Conservation (phyloP, 2,113 vertebrate species). For the Oceanodroma tethys region DNA sequence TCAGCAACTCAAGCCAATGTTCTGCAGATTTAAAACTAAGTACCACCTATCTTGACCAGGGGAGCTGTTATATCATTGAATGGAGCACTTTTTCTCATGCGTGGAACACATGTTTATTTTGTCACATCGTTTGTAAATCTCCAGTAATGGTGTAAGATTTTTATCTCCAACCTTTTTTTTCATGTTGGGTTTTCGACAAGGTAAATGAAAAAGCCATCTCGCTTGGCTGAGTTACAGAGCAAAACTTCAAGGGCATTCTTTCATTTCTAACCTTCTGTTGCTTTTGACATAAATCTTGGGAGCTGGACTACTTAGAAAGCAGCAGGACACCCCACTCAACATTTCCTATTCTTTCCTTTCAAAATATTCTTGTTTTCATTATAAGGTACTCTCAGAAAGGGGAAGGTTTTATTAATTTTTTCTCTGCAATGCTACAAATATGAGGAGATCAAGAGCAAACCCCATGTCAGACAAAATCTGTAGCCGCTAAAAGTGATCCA, state of each 20-base stretch:
- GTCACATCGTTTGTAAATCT: constrained; percentile 48
- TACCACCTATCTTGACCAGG: not conserved
- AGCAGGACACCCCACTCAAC: constrained; percentile 54
- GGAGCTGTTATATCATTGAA: not conserved
- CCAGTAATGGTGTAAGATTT: not conserved
- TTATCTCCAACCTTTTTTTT: constrained; percentile 38
- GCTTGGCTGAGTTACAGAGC: constrained; percentile 16
- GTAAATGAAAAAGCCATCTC: constrained; percentile 49
- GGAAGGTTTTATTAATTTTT: constrained; percentile 42
- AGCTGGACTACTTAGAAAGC: constrained; percentile 62
- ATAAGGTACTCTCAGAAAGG: constrained; percentile 19
- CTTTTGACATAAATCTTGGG: constrained; percentile 63
- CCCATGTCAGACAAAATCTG: not conserved
- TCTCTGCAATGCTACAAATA: not conserved
- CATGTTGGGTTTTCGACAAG: constrained; percentile 10
- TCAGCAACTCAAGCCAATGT: not conserved
- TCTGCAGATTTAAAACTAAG: not conserved
- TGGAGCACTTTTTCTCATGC: not conserved
- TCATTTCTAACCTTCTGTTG: constrained; percentile 51
- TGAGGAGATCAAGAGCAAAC: constrained; percentile 26
- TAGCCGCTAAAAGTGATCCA: not conserved
- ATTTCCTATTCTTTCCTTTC: constrained; percentile 62
- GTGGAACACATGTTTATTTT: not conserved
- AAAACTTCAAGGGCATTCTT: constrained; percentile 50
- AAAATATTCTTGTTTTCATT: constrained; percentile 68